Base-by-base conservation (phyloP, 2,113 vertebrate genomes). In the Sphaerodactylus townsendi region DNA sequence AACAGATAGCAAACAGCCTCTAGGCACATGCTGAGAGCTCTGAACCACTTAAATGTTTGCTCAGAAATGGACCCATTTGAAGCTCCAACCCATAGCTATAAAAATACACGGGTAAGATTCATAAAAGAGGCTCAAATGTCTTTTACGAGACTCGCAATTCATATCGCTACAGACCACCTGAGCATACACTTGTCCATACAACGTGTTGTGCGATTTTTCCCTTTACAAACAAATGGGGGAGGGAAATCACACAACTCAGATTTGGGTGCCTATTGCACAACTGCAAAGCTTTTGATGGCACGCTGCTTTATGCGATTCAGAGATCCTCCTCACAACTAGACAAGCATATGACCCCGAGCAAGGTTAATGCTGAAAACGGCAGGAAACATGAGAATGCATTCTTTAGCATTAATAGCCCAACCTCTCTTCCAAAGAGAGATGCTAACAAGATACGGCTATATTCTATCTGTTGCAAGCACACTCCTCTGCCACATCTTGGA, bases 361-460 rank as follows among this genome's bases (percentile, higher is more conserved):
- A 7, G 59, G 6, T 28, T 28, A 68, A 44, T 39, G 5, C 23
- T 50, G n/a, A 19, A 21, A 74, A 46, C 33, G 56, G 37, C 21
- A 35, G 56, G 53, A 46, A 56, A 11, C 30, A 64, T 4, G 15
- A 64, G 39, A 46, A 33, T 33, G 69, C 39, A n/a, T 56, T 82
- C 48, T 1, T 2, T 83, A 77, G 25, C 48, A 83, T 72, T 28
- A 81, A 37, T 46, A 30, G 25, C 25, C 28, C 6, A 8, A 75
- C 5, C 81, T 37, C 1, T 33, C 3, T 23, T 1, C 1, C 25
- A 10, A 0, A 11, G 35, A 53, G 64, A 83, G 74, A 85, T 56
- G 83, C 64, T 69, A 70, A 79, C 62, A 88, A 89, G 83, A 66
- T 85, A 65, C 39, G 77, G 39, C 77, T 25, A 11, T 72, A 68